Evolutionary conservation across 2,888 invertebrate species (phyloP).

Genomic region (Tillus elongatus): DNA sequence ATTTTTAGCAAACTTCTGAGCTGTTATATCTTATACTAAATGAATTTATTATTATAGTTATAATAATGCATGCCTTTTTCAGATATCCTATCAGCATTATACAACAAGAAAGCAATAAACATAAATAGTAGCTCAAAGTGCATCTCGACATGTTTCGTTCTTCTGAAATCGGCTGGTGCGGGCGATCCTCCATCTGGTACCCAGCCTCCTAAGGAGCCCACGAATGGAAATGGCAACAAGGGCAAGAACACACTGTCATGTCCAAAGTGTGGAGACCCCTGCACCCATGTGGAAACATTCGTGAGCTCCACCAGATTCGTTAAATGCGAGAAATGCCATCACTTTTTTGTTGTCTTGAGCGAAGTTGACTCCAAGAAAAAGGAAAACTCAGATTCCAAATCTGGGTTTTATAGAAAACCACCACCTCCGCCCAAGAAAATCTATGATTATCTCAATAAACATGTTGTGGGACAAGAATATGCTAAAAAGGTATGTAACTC

Average conservation of each 20-base stretch:
- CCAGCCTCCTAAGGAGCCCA: constrained; percentile 22
- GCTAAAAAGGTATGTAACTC: constrained; percentile 67
- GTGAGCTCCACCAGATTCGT: constrained; percentile 95
- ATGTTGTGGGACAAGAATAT: constrained; percentile 94
- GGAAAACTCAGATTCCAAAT: constrained; percentile 65
- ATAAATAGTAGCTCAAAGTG: too few species aligned
- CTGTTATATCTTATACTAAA: too few species aligned
- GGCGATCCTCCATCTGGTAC: constrained; percentile 26
- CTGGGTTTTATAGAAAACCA: constrained; percentile 68
- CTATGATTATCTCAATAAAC: constrained; percentile 90
- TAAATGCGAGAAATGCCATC: constrained; percentile 96
- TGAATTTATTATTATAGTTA: too few species aligned
- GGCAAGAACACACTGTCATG: constrained; percentile 77
- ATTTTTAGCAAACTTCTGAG: too few species aligned
- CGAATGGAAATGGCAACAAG: constrained; percentile 18
- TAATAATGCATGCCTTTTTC: too few species aligned
- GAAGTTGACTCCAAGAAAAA: constrained; percentile 89
- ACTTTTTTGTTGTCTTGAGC: constrained; percentile 92
- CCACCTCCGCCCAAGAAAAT: constrained; percentile 97
- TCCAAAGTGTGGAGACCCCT: constrained; percentile 95
- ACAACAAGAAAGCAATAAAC: constrained; percentile 23
- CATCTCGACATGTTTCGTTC: constrained; percentile 31
- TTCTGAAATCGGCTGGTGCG: constrained; percentile 32
- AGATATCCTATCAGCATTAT: constrained; percentile 31
- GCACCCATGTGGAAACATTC: constrained; percentile 93